phyloP scores from a whole-genome alignment of 2,113 vertebrate species.

The Bubo scandiacus region DNA sequence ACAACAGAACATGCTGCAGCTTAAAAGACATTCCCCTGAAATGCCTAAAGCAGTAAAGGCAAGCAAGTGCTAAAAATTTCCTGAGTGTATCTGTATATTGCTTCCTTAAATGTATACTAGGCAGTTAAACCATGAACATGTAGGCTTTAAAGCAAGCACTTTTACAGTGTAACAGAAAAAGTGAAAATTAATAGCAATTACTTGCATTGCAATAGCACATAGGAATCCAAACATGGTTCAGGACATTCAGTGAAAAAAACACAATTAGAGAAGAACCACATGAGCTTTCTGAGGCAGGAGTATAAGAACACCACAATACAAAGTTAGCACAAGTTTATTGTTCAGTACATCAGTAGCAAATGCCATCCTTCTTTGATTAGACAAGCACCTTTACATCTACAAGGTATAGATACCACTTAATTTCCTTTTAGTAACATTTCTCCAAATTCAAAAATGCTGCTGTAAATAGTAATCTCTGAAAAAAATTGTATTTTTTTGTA shows the following conservation, averaged over 20 bases:
- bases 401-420: fast-evolving
- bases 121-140: not conserved
- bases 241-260: not conserved
- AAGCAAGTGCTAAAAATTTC: not conserved
- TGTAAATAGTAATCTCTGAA: not conserved
- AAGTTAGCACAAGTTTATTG: not conserved
- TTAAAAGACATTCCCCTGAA: not conserved
- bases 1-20: not conserved
- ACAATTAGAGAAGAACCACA: not conserved
- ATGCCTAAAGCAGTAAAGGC: not conserved
- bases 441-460: not conserved
- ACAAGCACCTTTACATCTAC: not conserved
- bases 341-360: not conserved
- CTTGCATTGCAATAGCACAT: not conserved
- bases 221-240: not conserved
- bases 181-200: not conserved
- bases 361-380: not conserved
- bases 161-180: not conserved
- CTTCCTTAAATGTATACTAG: fast-evolving
- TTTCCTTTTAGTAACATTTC: not conserved
- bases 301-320: not conserved
- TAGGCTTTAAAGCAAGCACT: not conserved
- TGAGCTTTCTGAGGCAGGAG: not conserved
- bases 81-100: fast-evolving
- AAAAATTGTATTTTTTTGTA: not conserved